Evolutionary conservation across 2,888 invertebrate genomes (phyloP), one percentile per base, ranked within the genome.

Genomic region (Nomada ruficornis): DNA sequence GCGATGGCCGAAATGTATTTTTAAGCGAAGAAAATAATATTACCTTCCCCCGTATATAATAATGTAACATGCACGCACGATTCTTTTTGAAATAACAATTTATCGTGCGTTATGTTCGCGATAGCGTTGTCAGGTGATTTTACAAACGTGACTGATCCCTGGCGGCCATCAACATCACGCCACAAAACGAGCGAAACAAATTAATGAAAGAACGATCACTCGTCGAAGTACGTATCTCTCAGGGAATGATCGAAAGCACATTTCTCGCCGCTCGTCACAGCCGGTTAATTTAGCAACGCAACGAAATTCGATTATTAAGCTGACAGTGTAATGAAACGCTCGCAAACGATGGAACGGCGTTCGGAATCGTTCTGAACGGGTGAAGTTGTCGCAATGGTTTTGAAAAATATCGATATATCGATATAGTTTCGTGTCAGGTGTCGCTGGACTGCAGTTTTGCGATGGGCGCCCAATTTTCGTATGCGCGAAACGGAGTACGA

Each of bases 81-180:
- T 57, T 62, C 11, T 23, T 62, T 26, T 47, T 2, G 67, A 62
- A 50, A 9, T 18, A 69, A 10, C 36, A 20, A 47, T 52, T 59
- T 52, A 20, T 13, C n/a, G 29, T 69, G 42, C 60, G 73, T 50
- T 47, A 80, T 75, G 74, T 18, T 55, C 67, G 54, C 36, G 29
- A 68, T 47, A 47, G 54, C 55, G 54, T 15, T 44, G 70, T 71
- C 64, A 44, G 71, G 71, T 68, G 64, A 71, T 20, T 64, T 60
- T 36, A 55, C 29, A 42, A 64, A 71, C 52, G 71, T 44, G 54
- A 68, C 59, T 50, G 60, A 72, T 13, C 44, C 18, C 57, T 42
- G 81, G 52, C 57, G 55, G 29, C 29, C 69, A 57, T 71, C 60
- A 10, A 36, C 57, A 20, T 62, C 26, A 55, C 52, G 47, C 47